phyloP scores from a whole-genome alignment of 2,888 invertebrate species.

The Lepetodrilus schrolli region DNA sequence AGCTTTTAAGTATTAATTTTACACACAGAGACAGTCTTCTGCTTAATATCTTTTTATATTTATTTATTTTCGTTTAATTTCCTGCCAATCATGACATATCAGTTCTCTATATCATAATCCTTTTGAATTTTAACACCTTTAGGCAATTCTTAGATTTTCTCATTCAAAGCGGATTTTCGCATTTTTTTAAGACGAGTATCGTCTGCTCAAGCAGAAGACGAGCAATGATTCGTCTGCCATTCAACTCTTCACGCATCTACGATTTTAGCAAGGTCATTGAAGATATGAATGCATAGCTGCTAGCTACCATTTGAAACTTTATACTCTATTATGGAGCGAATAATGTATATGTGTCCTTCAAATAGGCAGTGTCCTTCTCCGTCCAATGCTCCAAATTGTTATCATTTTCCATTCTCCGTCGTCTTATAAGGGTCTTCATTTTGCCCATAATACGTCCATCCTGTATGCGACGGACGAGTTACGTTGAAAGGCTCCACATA shows the following conservation, averaged over 20 bases:
- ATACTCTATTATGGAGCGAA: conserved; percentile 12
- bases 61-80: too few relatives aligned
- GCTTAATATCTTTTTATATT: too few relatives aligned
- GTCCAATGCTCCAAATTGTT: not conserved
- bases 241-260: conserved; percentile 19
- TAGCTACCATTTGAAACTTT: conserved; percentile 3
- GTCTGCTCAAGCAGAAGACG: conserved; percentile 19
- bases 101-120: conserved; percentile 16
- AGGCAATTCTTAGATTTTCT: not conserved
- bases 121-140: not conserved
- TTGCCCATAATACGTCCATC: too few relatives aligned
- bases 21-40: too few relatives aligned
- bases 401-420: too few relatives aligned
- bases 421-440: too few relatives aligned
- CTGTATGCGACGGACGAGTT: too few relatives aligned
- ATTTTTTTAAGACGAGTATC: not conserved
- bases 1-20: too few relatives aligned
- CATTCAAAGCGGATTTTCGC: not conserved
- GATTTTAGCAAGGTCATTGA: conserved; percentile 11
- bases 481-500: too few relatives aligned
- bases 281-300: not conserved
- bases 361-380: not conserved
- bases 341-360: not conserved
- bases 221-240: conserved; percentile 4
- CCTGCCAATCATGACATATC: not conserved